Conservation (phyloP, 2,888 invertebrate species). For the Plutella xylostella region DNA sequence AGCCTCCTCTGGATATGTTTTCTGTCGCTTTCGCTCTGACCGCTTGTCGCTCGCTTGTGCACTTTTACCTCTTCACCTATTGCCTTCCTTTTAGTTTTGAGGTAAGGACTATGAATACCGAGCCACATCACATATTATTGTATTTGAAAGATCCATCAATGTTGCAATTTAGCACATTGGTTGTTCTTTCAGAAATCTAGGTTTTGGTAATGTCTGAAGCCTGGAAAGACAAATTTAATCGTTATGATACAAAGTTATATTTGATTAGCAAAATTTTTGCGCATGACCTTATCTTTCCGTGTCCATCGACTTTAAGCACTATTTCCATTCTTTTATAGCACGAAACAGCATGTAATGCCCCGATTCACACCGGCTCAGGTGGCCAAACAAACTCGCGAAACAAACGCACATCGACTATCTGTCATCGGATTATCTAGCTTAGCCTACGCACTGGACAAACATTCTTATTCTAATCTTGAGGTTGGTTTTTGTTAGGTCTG, state of each 20-base stretch:
- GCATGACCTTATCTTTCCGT: no score
- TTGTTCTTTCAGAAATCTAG: no score
- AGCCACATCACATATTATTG: no score
- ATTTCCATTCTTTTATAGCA: not conserved
- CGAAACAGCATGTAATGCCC: conserved; percentile 24
- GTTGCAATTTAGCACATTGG: no score
- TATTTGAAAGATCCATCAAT: no score
- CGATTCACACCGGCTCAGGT: conserved; percentile 65
- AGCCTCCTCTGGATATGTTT: conserved; percentile 68
- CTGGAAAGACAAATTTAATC: no score
- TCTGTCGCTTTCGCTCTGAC: conserved; percentile 48
- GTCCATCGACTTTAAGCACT: no score
- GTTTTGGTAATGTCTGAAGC: no score
- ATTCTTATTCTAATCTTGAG: conserved; percentile 35
- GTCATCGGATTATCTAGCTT: conserved; percentile 36
- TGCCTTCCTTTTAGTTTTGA: not conserved
- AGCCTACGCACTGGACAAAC: conserved; percentile 39
- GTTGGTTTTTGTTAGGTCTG: conserved; percentile 48
- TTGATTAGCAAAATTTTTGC: no score
- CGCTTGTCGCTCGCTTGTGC: conserved; percentile 55
- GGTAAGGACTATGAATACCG: no score
- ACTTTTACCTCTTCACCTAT: conserved; percentile 5
- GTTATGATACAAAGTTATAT: no score
- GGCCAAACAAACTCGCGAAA: conserved; percentile 25
- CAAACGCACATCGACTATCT: conserved; percentile 32